Evolutionary conservation across 1,140 invertebrate species (phyloP).

Genomic region (Metaphire vulgaris): DNA sequence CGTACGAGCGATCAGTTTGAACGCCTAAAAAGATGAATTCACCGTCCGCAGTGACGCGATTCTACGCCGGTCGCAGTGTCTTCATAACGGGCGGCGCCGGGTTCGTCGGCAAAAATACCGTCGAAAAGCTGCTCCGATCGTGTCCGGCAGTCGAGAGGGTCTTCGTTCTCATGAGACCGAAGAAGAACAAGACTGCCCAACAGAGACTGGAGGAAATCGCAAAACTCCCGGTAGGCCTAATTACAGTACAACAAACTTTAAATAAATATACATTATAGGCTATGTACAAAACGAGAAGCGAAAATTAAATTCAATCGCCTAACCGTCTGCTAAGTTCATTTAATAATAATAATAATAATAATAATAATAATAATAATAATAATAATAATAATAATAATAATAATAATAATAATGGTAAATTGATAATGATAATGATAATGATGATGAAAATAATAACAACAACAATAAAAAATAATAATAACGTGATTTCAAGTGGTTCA

Average conservation of each 20-base stretch:
- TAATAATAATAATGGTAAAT: not conserved
- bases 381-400: not conserved
- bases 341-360: not conserved
- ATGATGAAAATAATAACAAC: too few species aligned
- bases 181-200: not conserved
- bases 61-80: slow-evolving; percentile 59
- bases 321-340: not conserved
- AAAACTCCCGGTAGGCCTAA: not conserved
- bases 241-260: too few species aligned
- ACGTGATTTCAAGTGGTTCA: too few species aligned
- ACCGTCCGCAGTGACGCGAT: slow-evolving; percentile 39
- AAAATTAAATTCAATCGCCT: not conserved
- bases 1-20: too few species aligned
- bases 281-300: not conserved
- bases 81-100: slow-evolving; percentile 62
- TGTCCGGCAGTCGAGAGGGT: slow-evolving; percentile 64
- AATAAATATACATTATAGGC: not conserved
- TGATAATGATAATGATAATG: too few species aligned
- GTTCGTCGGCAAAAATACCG: slow-evolving; percentile 68
- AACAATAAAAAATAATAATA: too few species aligned
- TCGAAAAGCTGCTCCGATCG: slow-evolving; percentile 71
- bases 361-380: not conserved
- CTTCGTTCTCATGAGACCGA: slow-evolving; percentile 64
- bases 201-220: not conserved
- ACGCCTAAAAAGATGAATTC: too few species aligned